These are phyloP conservation scores for Lutraria rhynchaena DNA, from an alignment of 1,140 invertebrate species.

Conservation along the genomic window DNA sequence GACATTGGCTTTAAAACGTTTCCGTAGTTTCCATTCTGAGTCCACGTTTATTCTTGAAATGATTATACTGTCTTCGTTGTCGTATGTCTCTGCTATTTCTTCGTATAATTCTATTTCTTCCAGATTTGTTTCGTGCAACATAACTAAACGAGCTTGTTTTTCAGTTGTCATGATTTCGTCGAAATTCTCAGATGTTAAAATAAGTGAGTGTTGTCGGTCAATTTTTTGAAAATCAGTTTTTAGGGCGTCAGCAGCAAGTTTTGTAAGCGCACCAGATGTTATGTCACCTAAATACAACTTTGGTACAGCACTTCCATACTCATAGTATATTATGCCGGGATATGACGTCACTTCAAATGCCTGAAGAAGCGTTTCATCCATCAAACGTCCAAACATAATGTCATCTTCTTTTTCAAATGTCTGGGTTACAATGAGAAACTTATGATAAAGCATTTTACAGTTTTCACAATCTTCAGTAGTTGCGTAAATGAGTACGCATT, in stretches of 20 bases:
- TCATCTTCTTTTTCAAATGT: conserved; percentile 48
- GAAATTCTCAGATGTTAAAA: conserved; percentile 29
- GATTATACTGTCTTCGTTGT: conserved; percentile 40
- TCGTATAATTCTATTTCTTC: conserved; percentile 37
- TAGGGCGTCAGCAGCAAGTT: conserved; percentile 35
- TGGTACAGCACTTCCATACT: conserved; percentile 55
- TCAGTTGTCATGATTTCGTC: conserved; percentile 29
- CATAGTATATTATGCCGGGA: conserved; percentile 56
- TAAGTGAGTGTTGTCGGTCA: conserved; percentile 16
- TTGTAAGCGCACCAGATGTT: conserved; percentile 24
- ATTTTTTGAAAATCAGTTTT: conserved; percentile 34
- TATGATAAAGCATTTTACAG: conserved; percentile 44
- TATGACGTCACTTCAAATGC: conserved; percentile 41
- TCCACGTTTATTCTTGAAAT: conserved; percentile 52
- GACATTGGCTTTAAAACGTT: not conserved
- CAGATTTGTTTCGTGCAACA: conserved; percentile 41
- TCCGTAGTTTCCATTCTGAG: conserved; percentile 18
- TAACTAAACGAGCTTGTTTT: conserved; percentile 31
- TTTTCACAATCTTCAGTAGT: conserved; percentile 21
- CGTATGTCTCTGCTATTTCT: conserved; percentile 46
- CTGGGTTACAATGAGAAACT: conserved; percentile 53
- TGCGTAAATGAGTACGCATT: conserved; percentile 47
- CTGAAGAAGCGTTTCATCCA: conserved; percentile 22
- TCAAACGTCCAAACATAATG: conserved; percentile 52
- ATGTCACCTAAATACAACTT: conserved; percentile 48